These are phyloP conservation scores for Chouioia cunea DNA, from an alignment of 2,888 invertebrate species.

Conservation along the genomic window DNA sequence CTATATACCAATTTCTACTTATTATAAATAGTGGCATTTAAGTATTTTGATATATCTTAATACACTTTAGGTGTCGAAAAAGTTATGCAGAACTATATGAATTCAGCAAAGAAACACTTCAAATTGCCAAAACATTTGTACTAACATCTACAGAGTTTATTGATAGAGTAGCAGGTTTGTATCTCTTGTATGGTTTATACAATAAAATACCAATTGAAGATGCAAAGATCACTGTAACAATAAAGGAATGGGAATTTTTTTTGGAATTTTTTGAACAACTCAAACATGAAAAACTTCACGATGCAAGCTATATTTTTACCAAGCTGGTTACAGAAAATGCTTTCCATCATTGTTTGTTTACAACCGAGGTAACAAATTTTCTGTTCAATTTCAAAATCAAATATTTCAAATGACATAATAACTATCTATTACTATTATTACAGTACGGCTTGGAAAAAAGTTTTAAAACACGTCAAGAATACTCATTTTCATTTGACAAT, in stretches of 20 bases:
- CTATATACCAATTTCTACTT: too few species aligned
- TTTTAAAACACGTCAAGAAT: constrained; percentile 48
- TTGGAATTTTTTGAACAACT: constrained; percentile 57
- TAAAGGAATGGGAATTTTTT: constrained; percentile 58
- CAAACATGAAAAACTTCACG: constrained; percentile 59
- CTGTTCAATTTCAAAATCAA: constrained; percentile 6
- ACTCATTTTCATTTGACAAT: constrained; percentile 46
- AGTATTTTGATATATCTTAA: background rate
- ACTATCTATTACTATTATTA: constrained; percentile 13
- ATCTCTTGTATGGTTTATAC: constrained; percentile 62
- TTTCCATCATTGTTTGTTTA: constrained; percentile 57
- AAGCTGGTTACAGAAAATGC: constrained; percentile 60
- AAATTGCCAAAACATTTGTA: constrained; percentile 59
- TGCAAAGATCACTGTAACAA: constrained; percentile 59
- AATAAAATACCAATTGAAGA: constrained; percentile 60
- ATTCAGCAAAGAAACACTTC: constrained; percentile 63
- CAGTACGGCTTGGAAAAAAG: constrained; percentile 60
- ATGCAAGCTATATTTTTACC: constrained; percentile 63
- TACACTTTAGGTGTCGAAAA: constrained; percentile 53
- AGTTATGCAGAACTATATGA: constrained; percentile 55
- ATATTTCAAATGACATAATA: constrained; percentile 6
- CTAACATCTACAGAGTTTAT: constrained; percentile 54
- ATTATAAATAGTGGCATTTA: too few species aligned
- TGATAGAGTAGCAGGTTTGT: constrained; percentile 61
- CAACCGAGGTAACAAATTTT: constrained; percentile 56